Percentiles rank a stretch among this genome's conserved stretches.
Evolutionary conservation across 2,797 vertebrate genomes (phyloP).

Genomic region (Danio albolineatus): DNA sequence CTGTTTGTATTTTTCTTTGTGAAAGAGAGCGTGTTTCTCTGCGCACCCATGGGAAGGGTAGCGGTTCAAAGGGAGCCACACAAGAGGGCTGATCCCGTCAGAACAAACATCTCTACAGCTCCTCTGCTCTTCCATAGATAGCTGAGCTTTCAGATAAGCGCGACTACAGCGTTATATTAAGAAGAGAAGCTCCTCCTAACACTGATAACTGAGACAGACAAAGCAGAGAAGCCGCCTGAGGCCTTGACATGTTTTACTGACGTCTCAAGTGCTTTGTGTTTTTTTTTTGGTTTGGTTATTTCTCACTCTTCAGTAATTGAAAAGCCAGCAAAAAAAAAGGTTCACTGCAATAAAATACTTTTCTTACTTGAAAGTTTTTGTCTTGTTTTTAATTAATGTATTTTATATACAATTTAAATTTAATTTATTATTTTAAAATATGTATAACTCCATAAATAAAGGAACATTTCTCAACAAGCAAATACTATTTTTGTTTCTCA

Average conservation of each 20-base stretch:
- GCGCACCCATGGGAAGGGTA: slow-evolving; percentile 47
- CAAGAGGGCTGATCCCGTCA: slow-evolving; percentile 25
- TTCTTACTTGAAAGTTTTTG: too few species aligned
- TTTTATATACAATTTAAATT: too few species aligned
- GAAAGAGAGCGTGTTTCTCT: neutral
- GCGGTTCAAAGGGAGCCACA: slow-evolving; percentile 59
- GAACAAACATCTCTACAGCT: slow-evolving; percentile 7
- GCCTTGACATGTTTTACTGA: slow-evolving; percentile 31
- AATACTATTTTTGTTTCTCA: too few species aligned
- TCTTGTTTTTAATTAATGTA: too few species aligned
- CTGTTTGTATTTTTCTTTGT: neutral
- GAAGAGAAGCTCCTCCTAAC: slow-evolving; percentile 11
- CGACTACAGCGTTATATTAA: slow-evolving; percentile 12
- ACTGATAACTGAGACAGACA: slow-evolving; percentile 30
- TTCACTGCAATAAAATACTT: too few species aligned
- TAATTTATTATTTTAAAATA: too few species aligned
- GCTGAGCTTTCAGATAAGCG: neutral
- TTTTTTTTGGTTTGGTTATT: slow-evolving; percentile 9
- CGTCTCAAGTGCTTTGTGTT: slow-evolving; percentile 12
- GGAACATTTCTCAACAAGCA: too few species aligned
- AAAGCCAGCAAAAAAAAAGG: neutral
- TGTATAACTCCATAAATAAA: too few species aligned
- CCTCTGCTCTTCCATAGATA: slow-evolving; percentile 34
- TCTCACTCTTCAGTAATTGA: neutral
- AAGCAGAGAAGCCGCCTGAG: slow-evolving; percentile 8